phyloP scores from a whole-genome alignment of 2,797 vertebrate species.

The Poeciliopsis gracilis region DNA sequence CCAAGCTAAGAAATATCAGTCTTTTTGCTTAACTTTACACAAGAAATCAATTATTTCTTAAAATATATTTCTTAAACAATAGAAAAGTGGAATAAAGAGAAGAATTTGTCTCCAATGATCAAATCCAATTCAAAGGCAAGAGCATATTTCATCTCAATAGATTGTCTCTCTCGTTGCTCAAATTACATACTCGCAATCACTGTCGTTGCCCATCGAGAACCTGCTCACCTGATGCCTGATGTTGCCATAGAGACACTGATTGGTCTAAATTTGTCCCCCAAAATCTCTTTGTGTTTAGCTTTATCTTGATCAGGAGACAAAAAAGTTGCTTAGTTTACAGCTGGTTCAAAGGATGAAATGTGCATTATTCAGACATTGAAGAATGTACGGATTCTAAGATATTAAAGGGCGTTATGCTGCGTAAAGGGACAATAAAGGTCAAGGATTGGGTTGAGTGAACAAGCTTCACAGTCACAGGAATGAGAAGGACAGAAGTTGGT shows the following conservation, averaged over 20 bases:
- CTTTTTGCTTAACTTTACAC: background rate
- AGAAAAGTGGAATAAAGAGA: slow-evolving; percentile 4
- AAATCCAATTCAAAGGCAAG: slow-evolving; percentile 39
- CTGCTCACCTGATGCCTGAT: slow-evolving; percentile 71
- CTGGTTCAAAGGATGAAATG: slow-evolving; percentile 1
- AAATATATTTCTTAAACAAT: background rate
- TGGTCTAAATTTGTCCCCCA: slow-evolving; percentile 64
- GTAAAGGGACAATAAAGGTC: background rate
- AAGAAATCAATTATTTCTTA: background rate
- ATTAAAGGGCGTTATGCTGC: background rate
- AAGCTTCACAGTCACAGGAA: background rate
- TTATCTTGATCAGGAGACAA: slow-evolving; percentile 39
- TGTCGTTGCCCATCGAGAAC: slow-evolving; percentile 47
- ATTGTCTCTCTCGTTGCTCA: slow-evolving; percentile 54
- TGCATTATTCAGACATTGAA: background rate
- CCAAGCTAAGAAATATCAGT: background rate
- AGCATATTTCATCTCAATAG: slow-evolving; percentile 33
- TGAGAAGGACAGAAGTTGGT: slow-evolving; percentile 49
- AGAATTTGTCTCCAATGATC: slow-evolving; percentile 42
- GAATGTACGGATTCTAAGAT: background rate
- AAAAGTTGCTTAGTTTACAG: slow-evolving; percentile 33
- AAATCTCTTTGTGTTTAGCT: slow-evolving; percentile 43
- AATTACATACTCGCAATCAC: slow-evolving; percentile 49
- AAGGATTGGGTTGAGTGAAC: background rate
- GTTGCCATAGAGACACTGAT: slow-evolving; percentile 77